Base-by-base conservation (phyloP, 2,797 vertebrate genomes). In the Pseudochirops cupreus region DNA sequence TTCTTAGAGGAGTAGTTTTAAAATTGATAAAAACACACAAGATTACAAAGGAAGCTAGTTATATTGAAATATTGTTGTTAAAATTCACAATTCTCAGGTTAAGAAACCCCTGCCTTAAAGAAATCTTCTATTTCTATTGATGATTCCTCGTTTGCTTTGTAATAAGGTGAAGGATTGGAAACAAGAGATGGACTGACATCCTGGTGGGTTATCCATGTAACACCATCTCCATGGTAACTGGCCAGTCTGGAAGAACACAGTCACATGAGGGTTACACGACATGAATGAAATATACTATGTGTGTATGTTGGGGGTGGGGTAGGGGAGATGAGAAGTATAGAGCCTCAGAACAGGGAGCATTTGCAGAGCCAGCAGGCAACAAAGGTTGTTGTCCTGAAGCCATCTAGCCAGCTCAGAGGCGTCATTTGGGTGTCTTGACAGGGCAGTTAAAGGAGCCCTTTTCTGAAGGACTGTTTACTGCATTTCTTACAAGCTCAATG, bases 251-350 rank as follows among this genome's bases (percentile, higher is more conserved):
- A 98, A 98, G 97, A 98, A 96, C 95, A 94, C 92, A 91, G 96
- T 97, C 98, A 97, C 74, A 82, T 82, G 74, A 82, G n/a, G 74
- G 95, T 98, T 98, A 98, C 96, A 97, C 98, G 98, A 97, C 97
- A 94, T 97, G 98, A 98, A 98, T 98, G 97, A 98, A 97, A 97
- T 97, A 96, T 96, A 96, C 97, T 95, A 54, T 91, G 74, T 46
- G 39, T 82, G 74, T 46, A 46, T 82, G 59, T 13, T 13, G 33
- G 33, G 67, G 18, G 67, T 0, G 14, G 13, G 16, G 14, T 14
- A 33, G 16, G 10, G 16, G 21, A 4, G 21, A 24, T 56, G 56
- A 95, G 96, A 97, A 97, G 94, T 94, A 97, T n/a, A 94, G 29
- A 90, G 74, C 74, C 96, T 95, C 91, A 3, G 92, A 97, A 89